phyloP scores from a whole-genome alignment of 64 coral and sea anemone genomes.

The Actinia tenebrosa region DNA sequence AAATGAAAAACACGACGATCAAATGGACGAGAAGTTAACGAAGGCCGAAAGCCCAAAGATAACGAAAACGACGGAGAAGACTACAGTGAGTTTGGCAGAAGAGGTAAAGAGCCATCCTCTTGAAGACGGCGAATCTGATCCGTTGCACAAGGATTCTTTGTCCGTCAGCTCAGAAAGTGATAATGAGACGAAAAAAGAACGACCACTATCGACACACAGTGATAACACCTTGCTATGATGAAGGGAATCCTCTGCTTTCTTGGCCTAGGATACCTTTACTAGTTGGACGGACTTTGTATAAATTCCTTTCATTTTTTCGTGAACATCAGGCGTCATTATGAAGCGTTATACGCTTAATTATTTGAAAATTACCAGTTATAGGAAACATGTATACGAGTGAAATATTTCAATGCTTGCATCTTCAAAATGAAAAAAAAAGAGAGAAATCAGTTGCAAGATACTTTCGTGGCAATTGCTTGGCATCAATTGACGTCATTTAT shows the following conservation, averaged over 20 bases:
- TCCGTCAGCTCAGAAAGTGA: not conserved
- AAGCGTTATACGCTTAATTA: not conserved
- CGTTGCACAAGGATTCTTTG: not conserved
- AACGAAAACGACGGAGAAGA: not conserved
- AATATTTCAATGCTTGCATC: not conserved
- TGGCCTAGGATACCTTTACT: not conserved
- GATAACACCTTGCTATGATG: slow-evolving; percentile 10
- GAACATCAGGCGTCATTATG: not conserved
- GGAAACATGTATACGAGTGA: not conserved
- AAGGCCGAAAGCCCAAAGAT: not conserved
- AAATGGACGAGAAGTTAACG: not conserved
- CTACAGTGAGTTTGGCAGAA: not conserved
- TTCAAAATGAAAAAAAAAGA: not conserved
- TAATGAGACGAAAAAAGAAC: not conserved
- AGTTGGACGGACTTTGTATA: not conserved
- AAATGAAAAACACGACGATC: not conserved
- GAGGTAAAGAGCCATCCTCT: not conserved
- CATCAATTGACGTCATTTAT: not conserved
- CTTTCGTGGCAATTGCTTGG: not conserved
- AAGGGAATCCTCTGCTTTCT: slow-evolving; percentile 4
- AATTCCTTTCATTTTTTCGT: not conserved
- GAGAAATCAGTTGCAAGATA: not conserved
- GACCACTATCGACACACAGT: not conserved
- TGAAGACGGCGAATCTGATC: not conserved
- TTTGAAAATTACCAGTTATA: not conserved